Conservation (phyloP, 2,888 invertebrate genomes). For the Diarsia brunnea region DNA sequence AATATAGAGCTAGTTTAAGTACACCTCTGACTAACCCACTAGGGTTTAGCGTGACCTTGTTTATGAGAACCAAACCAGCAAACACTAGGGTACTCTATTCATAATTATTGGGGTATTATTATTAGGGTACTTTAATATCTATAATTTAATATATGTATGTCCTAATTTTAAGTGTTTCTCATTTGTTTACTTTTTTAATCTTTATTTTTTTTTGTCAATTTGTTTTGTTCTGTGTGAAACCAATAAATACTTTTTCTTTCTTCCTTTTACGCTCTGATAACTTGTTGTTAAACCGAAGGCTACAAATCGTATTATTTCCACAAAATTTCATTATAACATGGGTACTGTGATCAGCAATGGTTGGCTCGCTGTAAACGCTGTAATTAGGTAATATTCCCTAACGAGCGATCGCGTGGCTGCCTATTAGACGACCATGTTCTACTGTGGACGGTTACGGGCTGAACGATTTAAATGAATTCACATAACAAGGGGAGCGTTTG, state of each 20-base stretch:
- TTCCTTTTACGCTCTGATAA: neutral
- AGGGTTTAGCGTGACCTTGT: neutral
- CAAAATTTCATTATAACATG: constrained; percentile 43
- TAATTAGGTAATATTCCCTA: constrained; percentile 52
- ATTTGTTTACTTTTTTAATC: too few species aligned
- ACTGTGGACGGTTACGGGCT: neutral
- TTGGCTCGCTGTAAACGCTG: constrained; percentile 17
- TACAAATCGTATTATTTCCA: constrained; percentile 33
- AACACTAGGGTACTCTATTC: neutral
- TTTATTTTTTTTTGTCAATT: too few species aligned
- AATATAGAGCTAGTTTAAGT: neutral
- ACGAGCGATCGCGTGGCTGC: constrained; percentile 39
- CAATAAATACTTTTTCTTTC: too few species aligned
- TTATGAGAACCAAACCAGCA: neutral
- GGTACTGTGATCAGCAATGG: constrained; percentile 30
- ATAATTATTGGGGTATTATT: too few species aligned
- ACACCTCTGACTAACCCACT: neutral
- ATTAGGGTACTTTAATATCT: too few species aligned
- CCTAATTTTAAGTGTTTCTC: too few species aligned
- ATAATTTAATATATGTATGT: too few species aligned
- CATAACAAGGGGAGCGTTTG: neutral
- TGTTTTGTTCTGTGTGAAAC: too few species aligned
- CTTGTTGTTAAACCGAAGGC: constrained; percentile 12
- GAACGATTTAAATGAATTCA: neutral
- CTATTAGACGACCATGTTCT: constrained; percentile 34